Conservation (phyloP, 1,140 invertebrate genomes). For the Cyphomyrmex costatus region DNA sequence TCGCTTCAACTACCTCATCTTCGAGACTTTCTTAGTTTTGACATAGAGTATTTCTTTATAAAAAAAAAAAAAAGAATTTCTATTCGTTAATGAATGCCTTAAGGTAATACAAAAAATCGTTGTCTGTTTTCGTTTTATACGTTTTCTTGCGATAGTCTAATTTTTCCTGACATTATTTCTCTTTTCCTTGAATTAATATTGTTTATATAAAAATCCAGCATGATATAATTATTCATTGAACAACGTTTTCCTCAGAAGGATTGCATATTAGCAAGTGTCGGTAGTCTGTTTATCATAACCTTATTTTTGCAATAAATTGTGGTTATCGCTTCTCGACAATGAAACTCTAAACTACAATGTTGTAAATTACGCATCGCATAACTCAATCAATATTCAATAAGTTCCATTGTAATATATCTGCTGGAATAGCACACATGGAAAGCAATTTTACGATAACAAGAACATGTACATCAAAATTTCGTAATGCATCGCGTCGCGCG, state of each 20-base stretch:
- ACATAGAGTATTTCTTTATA: slow-evolving; percentile 8
- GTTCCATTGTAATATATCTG: slow-evolving; percentile 46
- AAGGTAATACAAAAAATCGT: neutral
- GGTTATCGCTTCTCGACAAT: neutral
- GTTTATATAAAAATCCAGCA: neutral
- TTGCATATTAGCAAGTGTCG: neutral
- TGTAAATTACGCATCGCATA: slow-evolving; percentile 41
- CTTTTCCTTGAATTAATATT: neutral
- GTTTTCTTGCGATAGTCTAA: neutral
- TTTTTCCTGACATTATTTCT: neutral
- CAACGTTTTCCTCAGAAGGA: neutral
- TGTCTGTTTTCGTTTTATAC: neutral
- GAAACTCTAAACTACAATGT: slow-evolving; percentile 27
- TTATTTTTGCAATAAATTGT: neutral
- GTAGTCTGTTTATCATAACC: neutral
- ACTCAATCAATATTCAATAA: slow-evolving; percentile 62
- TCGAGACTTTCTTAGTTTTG: slow-evolving; percentile 3
- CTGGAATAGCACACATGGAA: slow-evolving; percentile 19
- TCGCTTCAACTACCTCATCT: slow-evolving; percentile 24
- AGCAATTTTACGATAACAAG: slow-evolving; percentile 55
- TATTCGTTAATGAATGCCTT: neutral
- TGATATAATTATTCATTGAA: neutral
- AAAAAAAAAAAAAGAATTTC: neutral
- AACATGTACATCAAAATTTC: slow-evolving; percentile 56
- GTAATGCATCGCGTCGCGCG: slow-evolving; percentile 41